Percentiles rank a stretch among this genome's conserved stretches.
These are phyloP conservation scores for Orchestes rusci DNA, from an alignment of 2,888 invertebrate species.

Conservation along the genomic window DNA sequence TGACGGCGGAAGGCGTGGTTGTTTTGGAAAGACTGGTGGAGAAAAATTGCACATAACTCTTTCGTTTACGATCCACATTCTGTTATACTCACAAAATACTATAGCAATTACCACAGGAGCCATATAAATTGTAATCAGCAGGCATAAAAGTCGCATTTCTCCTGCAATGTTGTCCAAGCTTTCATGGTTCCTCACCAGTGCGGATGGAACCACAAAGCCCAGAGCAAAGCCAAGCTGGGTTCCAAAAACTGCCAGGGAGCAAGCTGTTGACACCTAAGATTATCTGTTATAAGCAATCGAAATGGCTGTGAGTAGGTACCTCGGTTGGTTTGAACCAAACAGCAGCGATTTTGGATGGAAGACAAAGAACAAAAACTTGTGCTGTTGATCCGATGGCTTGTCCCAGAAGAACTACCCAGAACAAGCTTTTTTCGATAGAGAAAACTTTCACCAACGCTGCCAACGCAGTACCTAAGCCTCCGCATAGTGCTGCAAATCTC, in stretches of 20 bases:
- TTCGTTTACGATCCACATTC: too few relatives aligned
- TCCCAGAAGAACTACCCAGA: slow-evolving; percentile 78
- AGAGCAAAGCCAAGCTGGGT: slow-evolving; percentile 65
- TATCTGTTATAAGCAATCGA: background rate
- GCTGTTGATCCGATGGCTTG: slow-evolving; percentile 79
- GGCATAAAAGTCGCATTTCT: slow-evolving; percentile 48
- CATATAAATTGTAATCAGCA: slow-evolving; percentile 49
- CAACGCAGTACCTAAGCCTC: slow-evolving; percentile 65
- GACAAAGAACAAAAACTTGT: slow-evolving; percentile 84
- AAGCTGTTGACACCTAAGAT: slow-evolving; percentile 51
- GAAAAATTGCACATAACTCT: too few relatives aligned
- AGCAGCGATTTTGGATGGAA: slow-evolving; percentile 87
- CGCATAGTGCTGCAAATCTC: slow-evolving; percentile 59
- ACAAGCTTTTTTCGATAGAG: slow-evolving; percentile 72
- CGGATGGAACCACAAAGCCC: slow-evolving; percentile 63
- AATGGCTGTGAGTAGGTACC: too few relatives aligned
- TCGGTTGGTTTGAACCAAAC: slow-evolving; percentile 96
- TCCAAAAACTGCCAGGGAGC: slow-evolving; percentile 65
- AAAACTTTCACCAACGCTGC: slow-evolving; percentile 88
- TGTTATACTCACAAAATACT: slow-evolving; percentile 23
- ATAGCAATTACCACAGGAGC: slow-evolving; percentile 39
- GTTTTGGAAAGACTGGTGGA: slow-evolving; percentile 52
- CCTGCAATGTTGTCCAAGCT: slow-evolving; percentile 32
- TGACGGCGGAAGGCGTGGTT: slow-evolving; percentile 52
- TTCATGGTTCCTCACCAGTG: slow-evolving; percentile 41